Conservation (phyloP, 2,113 vertebrate species). For the Sorex fumeus region DNA sequence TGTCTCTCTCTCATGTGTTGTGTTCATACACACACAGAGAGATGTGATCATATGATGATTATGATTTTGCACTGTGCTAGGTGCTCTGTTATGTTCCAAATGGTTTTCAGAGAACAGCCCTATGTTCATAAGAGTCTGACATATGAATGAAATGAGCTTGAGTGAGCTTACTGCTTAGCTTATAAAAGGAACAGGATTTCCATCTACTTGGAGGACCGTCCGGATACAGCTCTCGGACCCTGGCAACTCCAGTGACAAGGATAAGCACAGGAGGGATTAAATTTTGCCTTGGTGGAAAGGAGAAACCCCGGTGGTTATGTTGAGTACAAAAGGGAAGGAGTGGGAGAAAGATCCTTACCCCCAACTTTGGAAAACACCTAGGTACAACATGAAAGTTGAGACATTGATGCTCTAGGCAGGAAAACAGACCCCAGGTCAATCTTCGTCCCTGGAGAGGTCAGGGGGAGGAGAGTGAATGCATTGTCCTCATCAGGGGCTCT, state of each 20-base stretch:
- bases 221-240: not conserved
- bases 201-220: not conserved
- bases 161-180: not conserved
- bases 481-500: not conserved
- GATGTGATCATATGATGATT: no score
- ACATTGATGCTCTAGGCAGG: not conserved
- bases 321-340: not conserved
- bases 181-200: conserved; percentile 26
- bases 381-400: not conserved
- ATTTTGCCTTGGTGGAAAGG: not conserved
- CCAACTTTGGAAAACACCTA: not conserved
- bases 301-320: not conserved
- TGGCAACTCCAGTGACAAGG: not conserved
- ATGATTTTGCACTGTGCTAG: not conserved
- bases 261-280: not conserved
- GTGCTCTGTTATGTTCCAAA: not conserved
- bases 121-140: not conserved
- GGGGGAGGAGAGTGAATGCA: not conserved
- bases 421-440: no score
- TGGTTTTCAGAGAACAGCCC: not conserved
- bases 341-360: not conserved
- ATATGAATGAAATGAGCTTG: not conserved
- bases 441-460: not conserved
- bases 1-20: no score
- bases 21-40: no score